Conservation (phyloP, 2,113 vertebrate species). For the Gymnogyps californianus region DNA sequence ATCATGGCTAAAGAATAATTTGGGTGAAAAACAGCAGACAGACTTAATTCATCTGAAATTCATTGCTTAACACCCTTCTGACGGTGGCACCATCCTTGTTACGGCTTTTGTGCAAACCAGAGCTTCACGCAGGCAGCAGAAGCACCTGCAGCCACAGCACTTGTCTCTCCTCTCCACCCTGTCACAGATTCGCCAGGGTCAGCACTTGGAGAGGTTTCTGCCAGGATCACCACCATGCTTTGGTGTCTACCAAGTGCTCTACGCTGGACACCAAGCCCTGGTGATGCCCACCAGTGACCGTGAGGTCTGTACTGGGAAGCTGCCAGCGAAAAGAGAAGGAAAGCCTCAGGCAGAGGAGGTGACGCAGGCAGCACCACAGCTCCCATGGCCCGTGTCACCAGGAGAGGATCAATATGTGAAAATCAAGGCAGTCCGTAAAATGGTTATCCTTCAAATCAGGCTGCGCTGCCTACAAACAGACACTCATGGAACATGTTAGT, state of each 20-base stretch:
- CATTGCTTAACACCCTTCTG: background rate
- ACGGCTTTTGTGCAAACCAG: background rate
- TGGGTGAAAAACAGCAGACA: background rate
- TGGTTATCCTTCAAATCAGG: background rate
- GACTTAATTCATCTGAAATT: background rate
- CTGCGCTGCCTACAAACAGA: background rate
- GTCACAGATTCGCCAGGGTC: fast-evolving
- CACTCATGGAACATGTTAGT: background rate
- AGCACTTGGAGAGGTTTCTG: background rate
- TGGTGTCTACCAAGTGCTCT: background rate
- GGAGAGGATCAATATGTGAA: background rate
- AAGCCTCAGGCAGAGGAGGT: background rate
- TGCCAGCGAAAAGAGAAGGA: background rate
- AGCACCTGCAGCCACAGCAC: background rate
- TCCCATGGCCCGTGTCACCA: fast-evolving
- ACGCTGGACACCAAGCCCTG: background rate
- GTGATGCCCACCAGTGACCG: background rate
- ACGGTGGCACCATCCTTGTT: background rate
- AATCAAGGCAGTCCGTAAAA: background rate
- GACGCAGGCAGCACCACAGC: background rate
- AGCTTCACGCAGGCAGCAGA: background rate
- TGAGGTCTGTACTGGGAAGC: background rate
- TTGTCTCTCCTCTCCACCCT: background rate
- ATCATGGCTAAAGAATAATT: background rate
- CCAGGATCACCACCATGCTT: background rate